Evolutionary conservation across 2,113 vertebrate species (phyloP).

Genomic region (Brienomyrus brachyistius): DNA sequence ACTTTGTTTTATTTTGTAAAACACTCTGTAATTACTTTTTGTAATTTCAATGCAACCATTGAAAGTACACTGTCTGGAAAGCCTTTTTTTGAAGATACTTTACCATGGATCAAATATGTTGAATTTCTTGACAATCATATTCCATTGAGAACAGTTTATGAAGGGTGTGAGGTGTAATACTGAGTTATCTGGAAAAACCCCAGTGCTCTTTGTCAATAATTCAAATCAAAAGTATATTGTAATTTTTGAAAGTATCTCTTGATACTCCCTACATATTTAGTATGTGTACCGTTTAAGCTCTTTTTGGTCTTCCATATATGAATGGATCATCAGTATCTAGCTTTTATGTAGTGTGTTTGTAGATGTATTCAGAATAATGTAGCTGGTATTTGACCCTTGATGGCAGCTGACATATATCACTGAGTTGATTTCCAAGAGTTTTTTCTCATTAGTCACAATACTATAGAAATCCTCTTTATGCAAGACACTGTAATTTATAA

Average conservation of each 20-base stretch:
- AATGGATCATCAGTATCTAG: neutral
- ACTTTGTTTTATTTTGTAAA: too few species aligned
- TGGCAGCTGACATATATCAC: neutral
- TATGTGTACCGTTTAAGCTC: neutral
- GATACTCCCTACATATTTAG: neutral
- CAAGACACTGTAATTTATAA: neutral
- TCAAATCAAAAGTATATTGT: neutral
- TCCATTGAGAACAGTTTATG: neutral
- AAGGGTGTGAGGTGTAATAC: neutral
- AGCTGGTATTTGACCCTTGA: neutral
- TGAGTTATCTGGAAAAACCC: neutral
- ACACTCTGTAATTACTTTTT: neutral
- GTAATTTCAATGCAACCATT: neutral
- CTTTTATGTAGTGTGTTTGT: neutral
- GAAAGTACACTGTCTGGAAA: neutral
- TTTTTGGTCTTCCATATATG: neutral
- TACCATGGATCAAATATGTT: neutral
- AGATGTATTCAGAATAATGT: neutral
- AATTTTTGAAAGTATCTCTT: neutral
- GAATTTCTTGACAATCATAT: neutral
- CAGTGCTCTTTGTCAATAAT: neutral
- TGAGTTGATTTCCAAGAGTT: neutral
- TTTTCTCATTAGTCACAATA: neutral
- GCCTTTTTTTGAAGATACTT: neutral
- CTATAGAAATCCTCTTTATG: neutral